These are phyloP conservation scores for Semnornis frantzii DNA, from an alignment of 2,113 vertebrate genomes.

Conservation along the genomic window DNA sequence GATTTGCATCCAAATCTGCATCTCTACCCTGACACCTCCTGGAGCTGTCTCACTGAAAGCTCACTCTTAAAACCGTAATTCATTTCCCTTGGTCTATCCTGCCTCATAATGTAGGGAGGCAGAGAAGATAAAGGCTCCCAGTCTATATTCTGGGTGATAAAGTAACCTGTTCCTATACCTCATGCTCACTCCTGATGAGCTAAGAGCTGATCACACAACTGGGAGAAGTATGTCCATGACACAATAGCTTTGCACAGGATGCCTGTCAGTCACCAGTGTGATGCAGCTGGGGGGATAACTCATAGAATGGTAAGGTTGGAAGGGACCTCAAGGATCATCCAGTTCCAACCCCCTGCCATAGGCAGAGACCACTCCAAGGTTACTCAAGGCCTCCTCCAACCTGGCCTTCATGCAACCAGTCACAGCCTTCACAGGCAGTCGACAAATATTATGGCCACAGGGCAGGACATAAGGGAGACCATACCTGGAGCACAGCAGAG, in stretches of 20 bases:
- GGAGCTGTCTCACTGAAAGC: neutral
- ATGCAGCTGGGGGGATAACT: slow-evolving; percentile 34
- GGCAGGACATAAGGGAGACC: neutral
- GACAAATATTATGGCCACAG: neutral
- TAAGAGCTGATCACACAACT: neutral
- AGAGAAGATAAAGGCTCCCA: neutral
- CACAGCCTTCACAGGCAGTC: neutral
- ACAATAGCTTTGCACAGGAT: slow-evolving; percentile 4
- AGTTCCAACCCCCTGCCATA: too few species aligned
- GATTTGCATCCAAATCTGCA: slow-evolving; percentile 1
- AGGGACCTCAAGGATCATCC: too few species aligned
- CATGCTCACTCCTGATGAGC: slow-evolving; percentile 6
- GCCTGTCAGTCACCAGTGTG: slow-evolving; percentile 44
- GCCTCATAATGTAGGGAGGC: rapidly evolving
- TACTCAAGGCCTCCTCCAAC: too few species aligned
- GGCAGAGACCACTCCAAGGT: too few species aligned
- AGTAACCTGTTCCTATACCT: neutral
- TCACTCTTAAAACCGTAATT: neutral
- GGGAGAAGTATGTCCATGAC: slow-evolving; percentile 20
- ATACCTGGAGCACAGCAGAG: neutral
- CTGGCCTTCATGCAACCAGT: neutral
- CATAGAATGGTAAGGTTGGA: neutral
- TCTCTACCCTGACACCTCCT: neutral
- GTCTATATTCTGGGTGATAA: slow-evolving; percentile 22
- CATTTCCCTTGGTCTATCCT: neutral